Evolutionary conservation across 2,797 vertebrate species (phyloP).

Genomic region (Chrysocyon brachyurus): DNA sequence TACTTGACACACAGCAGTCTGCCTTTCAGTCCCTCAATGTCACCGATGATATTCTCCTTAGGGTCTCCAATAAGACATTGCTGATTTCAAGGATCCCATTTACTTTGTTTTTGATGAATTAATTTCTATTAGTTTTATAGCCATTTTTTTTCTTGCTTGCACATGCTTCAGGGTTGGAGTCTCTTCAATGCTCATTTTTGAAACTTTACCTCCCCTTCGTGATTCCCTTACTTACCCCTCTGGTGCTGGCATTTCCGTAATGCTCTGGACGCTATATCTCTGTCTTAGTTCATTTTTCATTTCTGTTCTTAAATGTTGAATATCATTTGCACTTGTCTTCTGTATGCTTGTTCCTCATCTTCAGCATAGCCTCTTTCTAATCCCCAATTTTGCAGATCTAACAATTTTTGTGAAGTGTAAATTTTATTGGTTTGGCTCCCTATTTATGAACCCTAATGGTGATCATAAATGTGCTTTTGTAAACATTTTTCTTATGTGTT

Average conservation of each 20-base stretch:
- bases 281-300: background rate
- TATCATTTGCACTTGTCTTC: background rate
- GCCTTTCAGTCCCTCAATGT: background rate
- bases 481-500: background rate
- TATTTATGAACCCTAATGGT: background rate
- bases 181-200: background rate
- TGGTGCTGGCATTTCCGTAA: background rate
- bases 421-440: background rate
- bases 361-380: background rate
- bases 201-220: background rate
- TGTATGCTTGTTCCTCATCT: background rate
- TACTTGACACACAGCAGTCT: background rate
- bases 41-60: background rate
- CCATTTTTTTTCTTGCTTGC: background rate
- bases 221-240: background rate
- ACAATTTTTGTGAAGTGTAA: background rate
- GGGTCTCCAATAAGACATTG: background rate
- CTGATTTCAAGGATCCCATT: background rate
- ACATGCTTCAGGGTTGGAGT: background rate
- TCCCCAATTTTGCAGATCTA: background rate
- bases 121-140: background rate
- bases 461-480: background rate
- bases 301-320: background rate
- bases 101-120: background rate
- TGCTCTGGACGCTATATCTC: fast-evolving